phyloP scores from a whole-genome alignment of 2,888 invertebrate genomes.

The Drosophila infuscata region DNA sequence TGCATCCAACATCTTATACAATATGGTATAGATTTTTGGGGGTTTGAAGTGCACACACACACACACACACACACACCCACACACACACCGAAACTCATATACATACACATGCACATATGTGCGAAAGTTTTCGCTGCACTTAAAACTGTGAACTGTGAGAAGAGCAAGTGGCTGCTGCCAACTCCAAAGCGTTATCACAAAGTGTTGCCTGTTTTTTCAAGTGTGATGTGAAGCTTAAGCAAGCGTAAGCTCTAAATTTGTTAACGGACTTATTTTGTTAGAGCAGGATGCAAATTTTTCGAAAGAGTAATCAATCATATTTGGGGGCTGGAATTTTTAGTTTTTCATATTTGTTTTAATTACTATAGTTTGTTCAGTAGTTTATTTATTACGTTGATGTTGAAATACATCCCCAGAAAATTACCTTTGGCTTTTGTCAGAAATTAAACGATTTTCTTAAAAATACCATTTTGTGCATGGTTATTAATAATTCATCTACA shows the following conservation, averaged over 20 bases:
- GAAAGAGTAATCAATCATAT: constrained; percentile 10
- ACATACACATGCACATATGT: constrained; percentile 8
- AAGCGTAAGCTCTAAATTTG: constrained; percentile 17
- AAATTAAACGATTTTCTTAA: not conserved
- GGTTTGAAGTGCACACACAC: constrained; percentile 1
- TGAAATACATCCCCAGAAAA: not conserved
- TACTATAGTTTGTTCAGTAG: not conserved
- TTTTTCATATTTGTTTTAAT: not conserved
- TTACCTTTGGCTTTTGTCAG: not conserved
- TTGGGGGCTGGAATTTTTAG: not conserved
- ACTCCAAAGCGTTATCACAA: constrained; percentile 33
- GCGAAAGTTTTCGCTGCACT: constrained; percentile 35
- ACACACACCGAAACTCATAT: not conserved
- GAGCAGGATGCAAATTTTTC: constrained; percentile 18
- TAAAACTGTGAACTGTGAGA: constrained; percentile 26
- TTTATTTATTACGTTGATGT: not conserved
- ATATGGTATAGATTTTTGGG: constrained; percentile 23
- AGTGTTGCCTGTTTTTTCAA: constrained; percentile 55
- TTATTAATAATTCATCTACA: not conserved
- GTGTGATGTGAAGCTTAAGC: constrained; percentile 42
- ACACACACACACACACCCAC: not conserved
- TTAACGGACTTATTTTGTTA: constrained; percentile 38
- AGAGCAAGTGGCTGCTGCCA: constrained; percentile 16
- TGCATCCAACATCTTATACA: constrained; percentile 27
- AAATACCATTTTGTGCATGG: not conserved